These are phyloP conservation scores for Australoheros facetus DNA, from an alignment of 2,797 vertebrate genomes.

Conservation along the genomic window DNA sequence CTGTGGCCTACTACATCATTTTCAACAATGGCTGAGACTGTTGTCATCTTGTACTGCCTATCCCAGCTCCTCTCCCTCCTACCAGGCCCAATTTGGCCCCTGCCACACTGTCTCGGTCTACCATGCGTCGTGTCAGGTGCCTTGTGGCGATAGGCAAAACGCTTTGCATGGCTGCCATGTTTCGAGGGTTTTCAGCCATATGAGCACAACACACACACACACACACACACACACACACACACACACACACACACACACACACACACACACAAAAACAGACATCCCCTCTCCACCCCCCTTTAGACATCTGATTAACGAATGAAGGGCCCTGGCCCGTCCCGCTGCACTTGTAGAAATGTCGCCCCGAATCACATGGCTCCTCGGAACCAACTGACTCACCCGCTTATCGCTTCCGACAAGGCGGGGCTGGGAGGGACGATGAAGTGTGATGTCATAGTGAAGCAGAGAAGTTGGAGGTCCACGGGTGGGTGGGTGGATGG, in stretches of 20 bases:
- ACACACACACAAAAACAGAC: slow-evolving; percentile 57
- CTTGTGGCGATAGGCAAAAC: slow-evolving; percentile 84
- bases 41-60: slow-evolving; percentile 17
- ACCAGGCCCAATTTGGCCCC: slow-evolving; percentile 55
- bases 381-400: slow-evolving; percentile 84
- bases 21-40: slow-evolving; percentile 29
- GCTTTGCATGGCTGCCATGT: slow-evolving; percentile 70
- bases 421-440: slow-evolving; percentile 80
- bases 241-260: slow-evolving; percentile 9
- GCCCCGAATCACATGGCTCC: slow-evolving; percentile 85
- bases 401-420: slow-evolving; percentile 87
- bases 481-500: slow-evolving; percentile 13
- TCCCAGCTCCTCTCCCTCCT: slow-evolving; percentile 27
- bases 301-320: slow-evolving; percentile 81
- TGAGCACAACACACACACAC: slow-evolving; percentile 47
- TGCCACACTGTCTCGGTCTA: slow-evolving; percentile 63
- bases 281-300: slow-evolving; percentile 55
- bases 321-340: slow-evolving; percentile 69
- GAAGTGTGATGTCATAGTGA: slow-evolving; percentile 75
- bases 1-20: neutral
- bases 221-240: slow-evolving; percentile 17
- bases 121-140: slow-evolving; percentile 82
- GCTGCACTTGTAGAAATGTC: slow-evolving; percentile 81
- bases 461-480: slow-evolving; percentile 39
- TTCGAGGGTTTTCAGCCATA: slow-evolving; percentile 78